Evolutionary conservation across 1,140 invertebrate species (phyloP).

Genomic region (Ctenoplectra terminalis): DNA sequence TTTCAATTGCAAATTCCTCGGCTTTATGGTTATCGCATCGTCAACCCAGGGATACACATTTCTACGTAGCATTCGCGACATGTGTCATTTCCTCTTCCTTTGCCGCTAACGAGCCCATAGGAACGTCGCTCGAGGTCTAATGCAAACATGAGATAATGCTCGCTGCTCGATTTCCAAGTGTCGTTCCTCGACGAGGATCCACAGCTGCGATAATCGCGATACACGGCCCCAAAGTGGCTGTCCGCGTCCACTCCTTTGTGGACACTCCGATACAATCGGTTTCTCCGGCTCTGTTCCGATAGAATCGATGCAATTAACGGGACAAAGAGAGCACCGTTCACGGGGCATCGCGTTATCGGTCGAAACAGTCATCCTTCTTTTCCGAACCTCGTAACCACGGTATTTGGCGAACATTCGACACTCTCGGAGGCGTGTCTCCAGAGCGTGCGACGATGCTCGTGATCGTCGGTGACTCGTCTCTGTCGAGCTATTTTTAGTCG

Average conservation of each 20-base stretch:
- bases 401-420: background rate
- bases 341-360: slow-evolving; percentile 26
- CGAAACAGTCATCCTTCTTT: background rate
- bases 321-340: slow-evolving; percentile 10
- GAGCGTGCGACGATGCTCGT: background rate
- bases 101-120: background rate
- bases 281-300: background rate
- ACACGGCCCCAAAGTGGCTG: slow-evolving; percentile 3
- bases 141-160: background rate
- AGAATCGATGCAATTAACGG: slow-evolving; percentile 30
- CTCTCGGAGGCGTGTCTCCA: slow-evolving; percentile 1
- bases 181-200: background rate
- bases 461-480: slow-evolving; percentile 6
- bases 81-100: slow-evolving; percentile 10
- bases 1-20: background rate
- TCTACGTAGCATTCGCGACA: background rate
- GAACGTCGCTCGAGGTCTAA: background rate
- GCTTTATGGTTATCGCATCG: no score
- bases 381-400: background rate
- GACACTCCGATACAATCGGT: slow-evolving; percentile 15
- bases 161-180: background rate
- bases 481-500: slow-evolving; percentile 12
- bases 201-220: background rate
- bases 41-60: background rate
- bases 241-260: slow-evolving; percentile 35